These are phyloP conservation scores for Porites rus DNA, from an alignment of 92 coral and sea anemone genomes.

Conservation along the genomic window DNA sequence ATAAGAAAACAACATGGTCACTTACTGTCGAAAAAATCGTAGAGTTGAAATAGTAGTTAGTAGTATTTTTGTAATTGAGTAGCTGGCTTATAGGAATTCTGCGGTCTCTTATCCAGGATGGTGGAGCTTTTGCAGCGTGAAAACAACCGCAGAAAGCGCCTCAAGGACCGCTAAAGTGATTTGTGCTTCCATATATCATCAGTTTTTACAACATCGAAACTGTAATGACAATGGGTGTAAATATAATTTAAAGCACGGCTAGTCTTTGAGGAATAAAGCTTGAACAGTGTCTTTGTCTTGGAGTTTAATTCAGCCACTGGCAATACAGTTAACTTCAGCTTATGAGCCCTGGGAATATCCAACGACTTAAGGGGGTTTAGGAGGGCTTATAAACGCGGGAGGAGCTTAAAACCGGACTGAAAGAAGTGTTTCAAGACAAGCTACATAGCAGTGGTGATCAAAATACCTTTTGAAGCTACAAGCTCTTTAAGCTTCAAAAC, in stretches of 20 bases:
- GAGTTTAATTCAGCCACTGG: not conserved
- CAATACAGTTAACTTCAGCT: not conserved
- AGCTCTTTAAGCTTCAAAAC: too few relatives aligned
- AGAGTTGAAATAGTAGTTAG: not conserved
- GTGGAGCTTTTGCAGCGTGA: not conserved
- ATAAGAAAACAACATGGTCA: not conserved
- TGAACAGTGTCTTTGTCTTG: not conserved
- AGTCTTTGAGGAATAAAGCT: not conserved
- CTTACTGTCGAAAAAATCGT: not conserved
- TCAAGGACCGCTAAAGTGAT: not conserved
- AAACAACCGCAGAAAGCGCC: not conserved
- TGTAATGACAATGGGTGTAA: not conserved
- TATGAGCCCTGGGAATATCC: too few relatives aligned
- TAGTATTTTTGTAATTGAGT: constrained; percentile 28
- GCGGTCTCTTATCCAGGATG: not conserved
- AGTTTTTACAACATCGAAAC: not conserved
- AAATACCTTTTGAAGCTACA: too few relatives aligned
- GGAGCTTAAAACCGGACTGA: too few relatives aligned
- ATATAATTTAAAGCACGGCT: not conserved
- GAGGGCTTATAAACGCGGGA: too few relatives aligned
- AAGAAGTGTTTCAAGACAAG: too few relatives aligned
- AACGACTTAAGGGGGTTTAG: too few relatives aligned
- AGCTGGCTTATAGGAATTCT: constrained; percentile 2
- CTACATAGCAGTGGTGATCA: too few relatives aligned
- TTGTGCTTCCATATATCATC: not conserved